Base-by-base conservation (phyloP, 2,888 invertebrate species). In the Carpatolechia fugitivella region DNA sequence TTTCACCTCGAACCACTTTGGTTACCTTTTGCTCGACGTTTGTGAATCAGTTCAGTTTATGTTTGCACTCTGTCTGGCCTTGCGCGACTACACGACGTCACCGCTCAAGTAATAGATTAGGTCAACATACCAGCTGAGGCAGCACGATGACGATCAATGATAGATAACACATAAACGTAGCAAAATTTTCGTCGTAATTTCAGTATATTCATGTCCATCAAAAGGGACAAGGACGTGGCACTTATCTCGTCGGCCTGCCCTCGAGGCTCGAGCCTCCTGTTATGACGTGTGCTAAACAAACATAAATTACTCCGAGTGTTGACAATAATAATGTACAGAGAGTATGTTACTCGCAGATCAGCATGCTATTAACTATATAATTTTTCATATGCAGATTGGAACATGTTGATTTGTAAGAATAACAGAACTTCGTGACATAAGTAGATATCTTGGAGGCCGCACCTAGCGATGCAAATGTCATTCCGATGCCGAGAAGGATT, bases 401-500 rank as follows among this genome's bases (percentile, higher is more conserved):
- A 36, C 11, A 16, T 16, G 11, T 51, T 38, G 36, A 52, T 52
- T 40, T 30, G 31, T 52, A 51, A 24, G n/a, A 53, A 20, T 57
- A 59, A 58, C 60, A 61, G 56, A 55, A 55, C 54, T 61, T 55
- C 33, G 50, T 55, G 47, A 55, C 51, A 41, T 50, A 52, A 56
- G 57, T 57, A 58, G 18, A 10, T 41, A 29, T 63, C 62, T 62
- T 60, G 58, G 59, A 66, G 63, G 66, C 66, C 65, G 61, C 69
- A 68, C 66, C 72, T 69, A 74, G 65, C 70, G 67, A 75, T 74
- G 73, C 72, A 75, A 78, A 80, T 76, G 65, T 65, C 69, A 65
- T 73, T 70, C 69, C 70, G 66, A 71, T 74, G 73, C 69, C 71
- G 64, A 69, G 74, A 70, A 65, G 70, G 70, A 85, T 85, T 86